These are phyloP conservation scores for Drosophila prolongata DNA, from an alignment of 2,888 invertebrate species.

Conservation along the genomic window DNA sequence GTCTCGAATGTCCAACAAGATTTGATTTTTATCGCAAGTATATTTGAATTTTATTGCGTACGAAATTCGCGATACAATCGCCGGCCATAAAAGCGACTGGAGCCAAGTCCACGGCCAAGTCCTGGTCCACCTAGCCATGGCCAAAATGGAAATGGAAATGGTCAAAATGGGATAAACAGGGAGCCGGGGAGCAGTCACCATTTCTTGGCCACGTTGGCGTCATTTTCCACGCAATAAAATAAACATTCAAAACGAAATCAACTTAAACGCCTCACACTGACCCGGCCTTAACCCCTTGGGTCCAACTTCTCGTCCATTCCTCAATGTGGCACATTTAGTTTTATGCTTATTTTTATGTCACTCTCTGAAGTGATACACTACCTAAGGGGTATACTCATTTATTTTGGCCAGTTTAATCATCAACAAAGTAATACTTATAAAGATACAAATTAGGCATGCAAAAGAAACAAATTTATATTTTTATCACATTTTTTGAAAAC, in stretches of 20 bases:
- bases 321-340: slow-evolving; percentile 82
- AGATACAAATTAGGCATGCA: no score
- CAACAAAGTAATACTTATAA: no score
- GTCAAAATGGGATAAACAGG: slow-evolving; percentile 13
- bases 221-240: slow-evolving; percentile 83
- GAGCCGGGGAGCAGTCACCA: slow-evolving; percentile 55
- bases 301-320: slow-evolving; percentile 55
- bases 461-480: no score
- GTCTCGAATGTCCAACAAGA: slow-evolving; percentile 73
- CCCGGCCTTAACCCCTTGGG: slow-evolving; percentile 29
- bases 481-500: no score
- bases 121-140: slow-evolving; percentile 23
- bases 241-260: slow-evolving; percentile 83
- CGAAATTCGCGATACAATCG: slow-evolving; percentile 78
- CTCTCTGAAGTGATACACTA: slow-evolving; percentile 48
- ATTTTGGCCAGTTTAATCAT: no score
- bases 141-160: slow-evolving; percentile 32
- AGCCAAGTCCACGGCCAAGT: slow-evolving; percentile 60
- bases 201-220: slow-evolving; percentile 83
- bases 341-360: slow-evolving; percentile 81
- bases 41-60: slow-evolving; percentile 84
- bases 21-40: slow-evolving; percentile 83
- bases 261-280: slow-evolving; percentile 77
- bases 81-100: slow-evolving; percentile 79
- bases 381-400: neutral